Percentiles rank a stretch among this genome's conserved stretches.
phyloP scores from a whole-genome alignment of 2,113 vertebrate genomes.

The Ia io region DNA sequence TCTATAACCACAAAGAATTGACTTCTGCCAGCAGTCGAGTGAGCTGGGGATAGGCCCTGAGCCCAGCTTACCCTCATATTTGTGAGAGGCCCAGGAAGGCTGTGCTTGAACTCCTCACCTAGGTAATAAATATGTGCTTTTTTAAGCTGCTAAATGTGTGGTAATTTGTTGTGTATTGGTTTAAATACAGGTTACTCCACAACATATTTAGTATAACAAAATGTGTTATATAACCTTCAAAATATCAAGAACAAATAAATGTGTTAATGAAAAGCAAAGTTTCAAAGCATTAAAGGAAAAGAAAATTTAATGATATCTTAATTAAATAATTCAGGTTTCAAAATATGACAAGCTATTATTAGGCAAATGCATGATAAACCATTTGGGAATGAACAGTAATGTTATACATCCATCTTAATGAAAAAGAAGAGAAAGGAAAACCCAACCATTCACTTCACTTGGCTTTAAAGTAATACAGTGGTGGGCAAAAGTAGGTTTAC shows the following conservation, averaged over 20 bases:
- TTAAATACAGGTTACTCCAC: neutral
- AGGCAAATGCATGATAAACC: neutral
- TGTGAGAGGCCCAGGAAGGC: neutral
- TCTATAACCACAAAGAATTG: neutral
- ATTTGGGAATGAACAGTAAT: neutral
- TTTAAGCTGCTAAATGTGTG: neutral
- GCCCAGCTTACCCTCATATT: neutral
- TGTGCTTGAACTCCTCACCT: too few relatives aligned
- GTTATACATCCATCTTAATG: neutral
- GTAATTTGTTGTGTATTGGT: neutral
- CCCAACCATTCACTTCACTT: neutral
- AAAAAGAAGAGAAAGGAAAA: neutral
- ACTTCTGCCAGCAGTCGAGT: neutral
- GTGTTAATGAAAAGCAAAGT: neutral
- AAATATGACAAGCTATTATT: neutral
- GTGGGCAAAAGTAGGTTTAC: neutral
- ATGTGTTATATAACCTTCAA: neutral
- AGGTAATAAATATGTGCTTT: neutral
- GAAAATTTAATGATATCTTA: neutral
- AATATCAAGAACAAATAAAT: neutral
- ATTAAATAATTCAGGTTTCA: neutral
- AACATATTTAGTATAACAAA: neutral
- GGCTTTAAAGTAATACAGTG: neutral
- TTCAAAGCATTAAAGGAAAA: neutral
- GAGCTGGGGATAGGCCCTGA: neutral